phyloP scores from a whole-genome alignment of 2,797 vertebrate species.

The Halcyon smyrnensis region DNA sequence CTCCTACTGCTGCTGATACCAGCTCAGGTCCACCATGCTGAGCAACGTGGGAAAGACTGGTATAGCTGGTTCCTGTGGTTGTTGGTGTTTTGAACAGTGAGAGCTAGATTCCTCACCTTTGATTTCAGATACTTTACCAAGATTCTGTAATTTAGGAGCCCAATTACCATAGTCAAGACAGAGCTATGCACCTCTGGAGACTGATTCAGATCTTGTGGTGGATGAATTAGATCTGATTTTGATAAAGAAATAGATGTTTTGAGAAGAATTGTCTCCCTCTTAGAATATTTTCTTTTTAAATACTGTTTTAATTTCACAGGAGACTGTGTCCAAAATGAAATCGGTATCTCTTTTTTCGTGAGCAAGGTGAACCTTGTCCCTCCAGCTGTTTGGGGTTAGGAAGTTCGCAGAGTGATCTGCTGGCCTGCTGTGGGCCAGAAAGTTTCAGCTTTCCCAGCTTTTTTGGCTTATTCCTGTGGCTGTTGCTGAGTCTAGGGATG shows the following conservation, averaged over 20 bases:
- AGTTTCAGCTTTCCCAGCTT: background rate
- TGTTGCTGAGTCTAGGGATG: background rate
- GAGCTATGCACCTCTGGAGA: background rate
- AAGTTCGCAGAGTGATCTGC: background rate
- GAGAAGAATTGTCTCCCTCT: background rate
- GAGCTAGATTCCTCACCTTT: background rate
- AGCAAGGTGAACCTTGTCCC: background rate
- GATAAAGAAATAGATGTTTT: background rate
- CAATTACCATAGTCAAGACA: background rate
- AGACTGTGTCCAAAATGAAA: background rate
- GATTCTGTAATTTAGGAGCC: background rate
- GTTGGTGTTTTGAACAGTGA: background rate
- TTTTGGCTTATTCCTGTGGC: background rate
- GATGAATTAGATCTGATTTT: background rate
- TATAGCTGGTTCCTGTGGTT: rapidly evolving
- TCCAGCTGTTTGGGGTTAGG: background rate
- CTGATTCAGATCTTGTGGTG: background rate
- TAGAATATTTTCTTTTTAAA: background rate
- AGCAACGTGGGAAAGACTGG: background rate
- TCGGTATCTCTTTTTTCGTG: background rate
- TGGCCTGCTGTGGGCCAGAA: background rate
- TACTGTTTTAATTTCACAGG: background rate
- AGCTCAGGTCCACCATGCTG: background rate
- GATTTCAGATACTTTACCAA: background rate
- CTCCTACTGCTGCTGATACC: background rate